Base-by-base conservation (phyloP, 2,797 vertebrate species). In the Sebastes kiyomatsui region DNA sequence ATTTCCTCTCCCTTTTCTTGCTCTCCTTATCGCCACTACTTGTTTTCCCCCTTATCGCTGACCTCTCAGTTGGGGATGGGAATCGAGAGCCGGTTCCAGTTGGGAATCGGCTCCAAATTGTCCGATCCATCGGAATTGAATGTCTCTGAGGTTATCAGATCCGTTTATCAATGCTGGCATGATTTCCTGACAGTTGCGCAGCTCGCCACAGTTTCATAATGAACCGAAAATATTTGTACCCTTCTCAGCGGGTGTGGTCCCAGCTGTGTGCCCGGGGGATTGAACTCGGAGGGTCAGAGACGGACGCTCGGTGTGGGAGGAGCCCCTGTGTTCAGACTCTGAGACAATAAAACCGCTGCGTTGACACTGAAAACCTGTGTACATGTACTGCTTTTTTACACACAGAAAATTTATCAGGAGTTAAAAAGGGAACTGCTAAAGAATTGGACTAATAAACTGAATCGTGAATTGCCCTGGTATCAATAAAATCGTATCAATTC, bases 11-110 rank as follows among this genome's bases (percentile, higher is more conserved):
- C 12, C 22, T 58, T 69, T 68, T 68, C 38, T 81, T 52, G 5
- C 27, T 58, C 55, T 64, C 42, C 23, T 18, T 30, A 38, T 69
- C 67, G 70, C 58, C 52, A 35, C 70, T 46, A 38, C 49, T 68
- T 72, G 7, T 69, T 58, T 74, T 67, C 4, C 54, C 18, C n/a
- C 62, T 67, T 28, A 58, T 75, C 42, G 0, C 32, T 28, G 66
- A 64, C 66, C 65, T 58, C 25, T 42, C 14, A 65, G 33, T 65
- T 25, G 7, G 4, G 13, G 20, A 35, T 64, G 30, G 30, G n/a
- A 65, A 38, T 38, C 12, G 14, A 59, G 14, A 59, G 14, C 14
- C 4, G 8, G 13, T 25, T 27, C 7, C 33, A 65, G 11, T 60
- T 61, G 59, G 20, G 30, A 61, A 33, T n/a, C n/a, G n/a, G 20